Evolutionary conservation across 2,797 vertebrate genomes (phyloP).

Genomic region (Enteromius anoplus): DNA sequence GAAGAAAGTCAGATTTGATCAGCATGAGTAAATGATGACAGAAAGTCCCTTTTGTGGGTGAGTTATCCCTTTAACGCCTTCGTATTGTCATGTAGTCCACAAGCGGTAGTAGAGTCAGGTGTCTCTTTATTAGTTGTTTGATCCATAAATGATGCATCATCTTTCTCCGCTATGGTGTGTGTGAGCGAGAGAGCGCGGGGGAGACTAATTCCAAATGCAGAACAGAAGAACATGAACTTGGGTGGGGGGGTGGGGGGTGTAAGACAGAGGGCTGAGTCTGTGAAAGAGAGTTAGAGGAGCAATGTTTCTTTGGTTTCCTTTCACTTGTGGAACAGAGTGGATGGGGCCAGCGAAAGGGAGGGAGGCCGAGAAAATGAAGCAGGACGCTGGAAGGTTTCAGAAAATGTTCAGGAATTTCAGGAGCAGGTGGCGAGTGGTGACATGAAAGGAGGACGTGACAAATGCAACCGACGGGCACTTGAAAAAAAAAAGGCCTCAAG

Average conservation of each 20-base stretch:
- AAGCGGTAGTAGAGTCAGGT: slow-evolving; percentile 4
- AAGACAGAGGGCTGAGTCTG: slow-evolving; percentile 44
- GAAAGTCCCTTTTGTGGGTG: neutral
- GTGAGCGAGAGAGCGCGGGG: slow-evolving; percentile 49
- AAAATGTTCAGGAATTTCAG: slow-evolving; percentile 81
- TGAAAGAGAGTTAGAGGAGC: slow-evolving; percentile 58
- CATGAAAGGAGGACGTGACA: slow-evolving; percentile 80
- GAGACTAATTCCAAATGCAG: slow-evolving; percentile 61
- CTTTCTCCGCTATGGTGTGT: slow-evolving; percentile 33
- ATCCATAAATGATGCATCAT: slow-evolving; percentile 31
- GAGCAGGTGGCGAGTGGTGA: slow-evolving; percentile 83
- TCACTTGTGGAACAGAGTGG: slow-evolving; percentile 62
- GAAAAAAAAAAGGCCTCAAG: slow-evolving; percentile 65
- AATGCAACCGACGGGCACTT: slow-evolving; percentile 72
- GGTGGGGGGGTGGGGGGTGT: slow-evolving; percentile 9
- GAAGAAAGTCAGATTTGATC: neutral
- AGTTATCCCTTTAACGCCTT: neutral
- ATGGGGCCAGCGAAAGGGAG: slow-evolving; percentile 62
- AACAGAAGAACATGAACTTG: slow-evolving; percentile 55
- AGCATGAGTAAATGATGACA: neutral
- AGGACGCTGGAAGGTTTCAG: slow-evolving; percentile 67
- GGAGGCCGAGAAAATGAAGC: slow-evolving; percentile 58
- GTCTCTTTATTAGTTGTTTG: neutral
- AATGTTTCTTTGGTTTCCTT: slow-evolving; percentile 66
- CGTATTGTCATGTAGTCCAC: neutral